Base-by-base conservation (phyloP, 2,113 vertebrate genomes). In the Chaetops frenatus region DNA sequence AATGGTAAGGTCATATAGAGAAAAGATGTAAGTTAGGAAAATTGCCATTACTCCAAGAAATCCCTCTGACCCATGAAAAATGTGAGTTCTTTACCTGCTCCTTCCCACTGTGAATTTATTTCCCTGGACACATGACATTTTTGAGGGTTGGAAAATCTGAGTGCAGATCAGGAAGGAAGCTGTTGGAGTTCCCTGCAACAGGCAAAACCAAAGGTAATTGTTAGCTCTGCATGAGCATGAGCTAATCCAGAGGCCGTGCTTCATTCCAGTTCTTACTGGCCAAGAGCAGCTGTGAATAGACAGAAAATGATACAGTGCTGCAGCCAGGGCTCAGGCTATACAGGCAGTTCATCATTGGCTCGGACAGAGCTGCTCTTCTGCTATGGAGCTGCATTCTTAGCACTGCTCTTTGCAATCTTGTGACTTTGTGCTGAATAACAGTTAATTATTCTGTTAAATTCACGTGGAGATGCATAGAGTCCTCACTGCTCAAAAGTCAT, bases 361-460 rank as follows among this genome's bases (percentile, higher is more conserved):
- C 80, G 86, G 74, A 91, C 86, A 76, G 81, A 91, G 74, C 58
- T 86, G 60, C 73, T 92, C 16, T 29, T 94, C 77, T 84, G 89
- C 72, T 77, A 4, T 51, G 62, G 54, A 72, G 71, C 79, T 86
- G 25, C 53, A 44, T 48, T 91, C 92, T 90, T 88, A 79, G 57
- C 1, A 1, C 47, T 64, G n/a, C 42, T 70, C 58, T 87, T 91
- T 54, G 50, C 62, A 91, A 3, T 87, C 89, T 93, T 88, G 53
- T 95, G 95, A 94, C 87, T 95, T 92, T 95, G 85, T 91, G 74
- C 42, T 2, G 3, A 66, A 50, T 51, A 94, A 94, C 90, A 92
- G 89, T 87, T 85, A 88, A 71, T 84, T 91, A 92, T 94, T 91
- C 89, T 95, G 88, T 94, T 92, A 89, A 92, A 81, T 79, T 69